Evolutionary conservation across 2,797 vertebrate genomes (phyloP).

Genomic region (Tenualosa thibaudeaui): DNA sequence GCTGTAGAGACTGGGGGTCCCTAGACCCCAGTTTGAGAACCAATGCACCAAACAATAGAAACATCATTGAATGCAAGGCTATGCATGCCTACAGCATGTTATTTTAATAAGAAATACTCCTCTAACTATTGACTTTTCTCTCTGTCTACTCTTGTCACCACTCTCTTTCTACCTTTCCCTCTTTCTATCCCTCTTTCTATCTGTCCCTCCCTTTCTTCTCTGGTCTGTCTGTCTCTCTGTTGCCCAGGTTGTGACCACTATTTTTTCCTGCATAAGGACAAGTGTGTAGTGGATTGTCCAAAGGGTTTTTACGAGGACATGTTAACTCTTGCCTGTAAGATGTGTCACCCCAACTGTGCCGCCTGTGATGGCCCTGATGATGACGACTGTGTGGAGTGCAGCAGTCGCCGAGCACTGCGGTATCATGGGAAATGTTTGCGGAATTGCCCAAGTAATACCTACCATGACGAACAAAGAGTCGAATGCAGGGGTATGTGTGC

Average conservation of each 20-base stretch:
- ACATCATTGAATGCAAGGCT: too few relatives aligned
- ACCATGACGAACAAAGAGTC: slow-evolving; percentile 50
- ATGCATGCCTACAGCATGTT: too few relatives aligned
- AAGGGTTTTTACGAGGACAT: slow-evolving; percentile 61
- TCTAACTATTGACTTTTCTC: background rate
- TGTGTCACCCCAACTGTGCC: slow-evolving; percentile 70
- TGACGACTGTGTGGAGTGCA: slow-evolving; percentile 72
- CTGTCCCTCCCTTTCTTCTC: slow-evolving; percentile 11
- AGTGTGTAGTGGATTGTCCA: slow-evolving; percentile 71
- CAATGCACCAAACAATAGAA: too few relatives aligned
- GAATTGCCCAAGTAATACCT: slow-evolving; percentile 73
- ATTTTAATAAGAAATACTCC: too few relatives aligned
- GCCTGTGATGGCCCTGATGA: slow-evolving; percentile 69
- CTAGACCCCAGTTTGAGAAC: too few relatives aligned
- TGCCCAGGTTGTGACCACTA: slow-evolving; percentile 64
- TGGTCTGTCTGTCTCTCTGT: slow-evolving; percentile 32
- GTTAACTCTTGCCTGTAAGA: slow-evolving; percentile 57
- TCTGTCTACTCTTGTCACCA: background rate
- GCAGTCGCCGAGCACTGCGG: slow-evolving; percentile 28
- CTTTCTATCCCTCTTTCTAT: slow-evolving; percentile 22
- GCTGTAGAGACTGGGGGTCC: too few relatives aligned
- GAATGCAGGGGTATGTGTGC: slow-evolving; percentile 68
- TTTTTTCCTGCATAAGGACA: slow-evolving; percentile 63
- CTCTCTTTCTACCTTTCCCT: background rate
- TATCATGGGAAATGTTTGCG: slow-evolving; percentile 68